Evolutionary conservation across 1,140 invertebrate genomes (phyloP).

Genomic region (Neelides sp.): DNA sequence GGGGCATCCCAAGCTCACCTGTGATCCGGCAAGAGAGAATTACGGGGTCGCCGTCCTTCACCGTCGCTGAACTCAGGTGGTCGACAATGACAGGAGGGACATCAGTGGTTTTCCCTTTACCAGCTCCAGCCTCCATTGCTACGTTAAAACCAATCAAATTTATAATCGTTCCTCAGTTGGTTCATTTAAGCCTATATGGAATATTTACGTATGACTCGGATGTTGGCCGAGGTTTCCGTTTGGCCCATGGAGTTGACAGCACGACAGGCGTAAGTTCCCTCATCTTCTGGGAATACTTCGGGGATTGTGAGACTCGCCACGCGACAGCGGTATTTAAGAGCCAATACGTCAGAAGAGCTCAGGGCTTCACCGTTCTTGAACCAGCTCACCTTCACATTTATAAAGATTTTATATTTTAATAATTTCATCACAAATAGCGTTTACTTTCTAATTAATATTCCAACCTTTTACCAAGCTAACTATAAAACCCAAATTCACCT

Average conservation of each 20-base stretch:
- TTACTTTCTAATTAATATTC: background rate
- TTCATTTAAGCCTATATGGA: background rate
- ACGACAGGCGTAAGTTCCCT: constrained; percentile 72
- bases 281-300: constrained; percentile 88
- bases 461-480: background rate
- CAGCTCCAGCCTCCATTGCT: constrained; percentile 46
- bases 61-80: constrained; percentile 61
- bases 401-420: background rate
- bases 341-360: constrained; percentile 67
- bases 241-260: constrained; percentile 80
- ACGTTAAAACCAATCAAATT: constrained; percentile 18
- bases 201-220: constrained; percentile 66
- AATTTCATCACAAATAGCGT: background rate
- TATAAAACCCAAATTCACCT: constrained; percentile 33
- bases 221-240: constrained; percentile 64
- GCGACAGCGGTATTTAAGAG: constrained; percentile 80
- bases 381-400: constrained; percentile 53
- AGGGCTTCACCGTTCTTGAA: constrained; percentile 61
- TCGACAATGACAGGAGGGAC: constrained; percentile 70
- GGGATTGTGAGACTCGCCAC: constrained; percentile 71
- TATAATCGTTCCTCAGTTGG: background rate
- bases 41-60: constrained; percentile 74
- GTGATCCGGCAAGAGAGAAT: constrained; percentile 72
- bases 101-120: constrained; percentile 45
- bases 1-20: constrained; percentile 36